A percentile compares a stretch with the other conserved stretches of the same genome.
Conservation (phyloP, 2,797 vertebrate genomes). For the Sebastiscus albofasciatus region DNA sequence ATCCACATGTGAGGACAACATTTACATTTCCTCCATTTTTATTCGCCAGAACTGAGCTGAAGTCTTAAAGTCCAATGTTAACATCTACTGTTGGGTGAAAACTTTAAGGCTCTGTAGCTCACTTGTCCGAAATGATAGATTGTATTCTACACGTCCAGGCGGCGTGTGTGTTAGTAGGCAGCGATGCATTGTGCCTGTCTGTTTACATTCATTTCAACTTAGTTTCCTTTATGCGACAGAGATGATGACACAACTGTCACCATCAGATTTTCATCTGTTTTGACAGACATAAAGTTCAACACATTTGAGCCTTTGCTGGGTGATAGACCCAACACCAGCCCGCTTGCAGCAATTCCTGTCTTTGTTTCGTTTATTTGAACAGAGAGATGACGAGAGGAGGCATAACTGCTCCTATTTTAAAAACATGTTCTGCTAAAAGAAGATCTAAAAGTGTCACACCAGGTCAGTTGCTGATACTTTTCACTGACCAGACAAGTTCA, state of each 20-base stretch:
- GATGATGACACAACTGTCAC: not conserved
- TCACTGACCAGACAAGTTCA: not conserved
- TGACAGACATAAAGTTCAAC: constrained; percentile 21
- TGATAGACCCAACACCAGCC: not conserved
- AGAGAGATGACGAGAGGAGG: not conserved
- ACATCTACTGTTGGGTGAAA: not conserved
- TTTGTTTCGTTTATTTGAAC: not conserved
- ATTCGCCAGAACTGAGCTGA: not conserved
- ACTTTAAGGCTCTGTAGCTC: not conserved
- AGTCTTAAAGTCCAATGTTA: not conserved
- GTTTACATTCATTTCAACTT: not conserved
- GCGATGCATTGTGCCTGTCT: not conserved
- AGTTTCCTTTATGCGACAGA: not conserved
- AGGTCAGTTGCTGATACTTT: not conserved
- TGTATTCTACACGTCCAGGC: not conserved
- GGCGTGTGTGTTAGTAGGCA: not conserved
- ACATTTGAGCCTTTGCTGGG: constrained; percentile 6
- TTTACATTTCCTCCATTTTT: not conserved
- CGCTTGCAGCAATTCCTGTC: not conserved
- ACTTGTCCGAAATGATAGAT: not conserved
- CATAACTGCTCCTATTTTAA: not conserved
- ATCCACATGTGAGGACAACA: not conserved
- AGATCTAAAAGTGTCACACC: not conserved
- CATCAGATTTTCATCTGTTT: not conserved
- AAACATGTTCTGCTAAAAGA: not conserved